Base-by-base conservation (phyloP, 1,140 invertebrate genomes). In the Antheraea pernyi region DNA sequence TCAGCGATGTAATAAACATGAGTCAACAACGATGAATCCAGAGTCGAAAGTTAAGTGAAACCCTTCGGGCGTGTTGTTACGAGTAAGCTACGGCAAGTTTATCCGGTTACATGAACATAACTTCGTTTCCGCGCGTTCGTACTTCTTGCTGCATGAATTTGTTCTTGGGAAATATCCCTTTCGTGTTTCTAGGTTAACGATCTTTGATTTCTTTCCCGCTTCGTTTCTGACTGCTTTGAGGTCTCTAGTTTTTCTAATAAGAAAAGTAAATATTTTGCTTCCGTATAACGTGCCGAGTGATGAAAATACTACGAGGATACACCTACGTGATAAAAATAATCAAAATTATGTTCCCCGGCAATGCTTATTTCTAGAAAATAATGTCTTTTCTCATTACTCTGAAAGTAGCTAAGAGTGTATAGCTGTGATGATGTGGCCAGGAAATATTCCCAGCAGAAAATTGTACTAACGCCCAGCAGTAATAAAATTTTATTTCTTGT, bases 21-120 rank as follows among this genome's bases (percentile, higher is more conserved):
- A 53, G 16, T 53, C 7, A 53, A 53, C 46, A 53, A 53, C 46
- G 16, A 53, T 13, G 46, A 53, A 16, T 53, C 13, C 46, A 53
- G 46, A 53, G 46, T 53, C 10, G 46, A 53, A 53, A 53, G 46
- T 53, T 53, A 13, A 53, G 46, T 53, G 46, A 53, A 53, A 53
- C 46, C 46, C 46, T 53, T 53, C 46, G 46, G 46, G 46, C 46
- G 6, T 53, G 11, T 53, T 53, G 46, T 53, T 53, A 53, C 46
- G 46, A 53, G 46, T 53, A 13, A 53, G 46, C 46, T 53, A 53
- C 46, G 46, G 46, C 46, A 53, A 53, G 46, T n/a, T 53, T 16
- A 6, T 53, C 5, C 46, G 46, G 46, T 53, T 53, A 53, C 46
- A 53, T 53, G 46, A 13, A n/a, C 46, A 53, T 53, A 53, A 53